Evolutionary conservation across 2,113 vertebrate species (phyloP), one percentile per base, ranked within the genome.

Genomic region (Hirundichthys speculiger): DNA sequence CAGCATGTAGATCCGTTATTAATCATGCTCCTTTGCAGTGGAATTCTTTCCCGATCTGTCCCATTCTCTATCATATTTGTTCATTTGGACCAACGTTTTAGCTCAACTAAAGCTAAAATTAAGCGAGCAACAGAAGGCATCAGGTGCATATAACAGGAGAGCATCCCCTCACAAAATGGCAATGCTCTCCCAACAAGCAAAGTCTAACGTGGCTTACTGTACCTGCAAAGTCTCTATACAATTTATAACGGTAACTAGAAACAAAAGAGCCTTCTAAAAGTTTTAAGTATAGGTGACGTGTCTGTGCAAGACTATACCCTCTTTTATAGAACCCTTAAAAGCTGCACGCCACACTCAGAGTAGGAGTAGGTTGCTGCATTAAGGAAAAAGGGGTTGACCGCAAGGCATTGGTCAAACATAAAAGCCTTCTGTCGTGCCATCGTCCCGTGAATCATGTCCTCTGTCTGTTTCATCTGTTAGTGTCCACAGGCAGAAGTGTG

Each of bases 301-400:
- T 67, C 49, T 14, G 48, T 52, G 30, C 30, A 48, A 43, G 34
- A 18, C 38, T 30, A 0, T 4, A 14, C 11, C 40, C 41, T 52
- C 22, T 65, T 69, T 73, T 58, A 50, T 30, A 20, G 54, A 38
- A 79, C 20, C 34, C 39, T 58, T 78, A 67, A 82, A 85, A 81
- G 81, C 75, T 64, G 24, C 10, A 39, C 25, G 15, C 25, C 13
- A 38, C 64, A 69, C 42, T 48, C 22, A 16, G 38, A n/a, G 30
- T 74, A 61, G 51, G 63, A 48, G 25, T 39, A 64, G 60, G 64
- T 72, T 40, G 58, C 47, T 58, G 38, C 67, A 56, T 60, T 25
- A n/a, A 82, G 82, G 75, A 79, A 68, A 79, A 83, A 82, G 83
- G 79, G 71, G 49, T 20, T 79, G 79, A 65, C 87, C 76, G 41